Base-by-base conservation (phyloP, 2,797 vertebrate species). In the Gouania willdenowi region DNA sequence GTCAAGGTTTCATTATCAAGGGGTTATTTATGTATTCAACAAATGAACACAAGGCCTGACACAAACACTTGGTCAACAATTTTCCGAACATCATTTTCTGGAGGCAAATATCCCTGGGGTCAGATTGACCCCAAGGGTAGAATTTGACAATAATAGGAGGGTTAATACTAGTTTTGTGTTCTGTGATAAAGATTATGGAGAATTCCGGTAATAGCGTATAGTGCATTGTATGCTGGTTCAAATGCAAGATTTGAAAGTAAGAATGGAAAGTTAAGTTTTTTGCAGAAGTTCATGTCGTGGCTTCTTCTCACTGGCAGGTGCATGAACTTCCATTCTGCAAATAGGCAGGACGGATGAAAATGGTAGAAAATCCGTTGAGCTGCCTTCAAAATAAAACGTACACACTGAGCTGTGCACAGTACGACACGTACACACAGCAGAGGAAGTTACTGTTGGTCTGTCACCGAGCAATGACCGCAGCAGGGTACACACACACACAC, bases 401-500 rank as follows among this genome's bases (percentile, higher is more conserved):
- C 58, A 65, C 66, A 58, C 75, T 72, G 79, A 63, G 41, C 55
- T 68, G 71, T 73, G 66, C 68, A 68, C 71, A 71, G 73, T 53
- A 35, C 63, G 62, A 55, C 34, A 8, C 42, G 64, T 72, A 71
- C 64, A 57, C 68, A 72, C 26, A 63, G 64, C 58, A 68, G 47
- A 66, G 57, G 66, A 72, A 69, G 54, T 44, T 24, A 8, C 52
- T 58, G 66, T 69, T 5, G 26, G 70, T 41, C 73, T 68, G 71
- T 84, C 75, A 83, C 77, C 77, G 68, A 57, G 68, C 20, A 31
- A 39, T 81, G 74, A 50, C 65, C 75, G 66, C 64, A 74, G 64
- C 32, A 39, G 60, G 66, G 17, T 27, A 24, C 48, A 30, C 21
- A 37, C 36, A 43, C 45, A 21, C 40, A 13, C 43, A 25, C 32